A percentile compares a stretch with the other conserved stretches of the same genome.
Conservation (phyloP, 1,140 invertebrate genomes). For the Penaeus japonicus region DNA sequence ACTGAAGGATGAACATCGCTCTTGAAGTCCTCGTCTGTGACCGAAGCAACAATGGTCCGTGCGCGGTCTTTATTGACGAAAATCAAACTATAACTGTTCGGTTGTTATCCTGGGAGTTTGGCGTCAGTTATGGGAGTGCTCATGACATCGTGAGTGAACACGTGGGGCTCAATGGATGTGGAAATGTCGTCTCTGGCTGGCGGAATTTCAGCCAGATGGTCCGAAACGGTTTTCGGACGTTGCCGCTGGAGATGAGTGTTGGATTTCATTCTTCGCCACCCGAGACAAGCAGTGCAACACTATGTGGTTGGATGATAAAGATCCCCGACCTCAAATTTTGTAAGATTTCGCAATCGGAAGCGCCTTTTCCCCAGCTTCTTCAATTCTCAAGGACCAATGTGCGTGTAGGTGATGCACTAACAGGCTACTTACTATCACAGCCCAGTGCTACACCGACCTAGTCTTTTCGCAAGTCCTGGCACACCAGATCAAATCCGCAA, state of each 20-base stretch:
- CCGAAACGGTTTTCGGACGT: background rate
- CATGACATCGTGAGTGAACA: background rate
- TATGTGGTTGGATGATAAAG: background rate
- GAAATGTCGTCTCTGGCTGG: background rate
- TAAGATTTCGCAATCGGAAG: conserved; percentile 1
- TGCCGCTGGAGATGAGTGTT: conserved; percentile 16
- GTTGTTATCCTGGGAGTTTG: conserved; percentile 2
- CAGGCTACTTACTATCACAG: conserved; percentile 26
- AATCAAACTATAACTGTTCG: background rate
- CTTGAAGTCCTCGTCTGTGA: no score
- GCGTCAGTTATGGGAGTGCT: background rate
- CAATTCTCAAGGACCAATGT: conserved; percentile 31
- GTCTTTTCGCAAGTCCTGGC: background rate
- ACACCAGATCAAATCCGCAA: background rate
- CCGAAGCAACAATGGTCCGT: background rate
- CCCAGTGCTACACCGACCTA: conserved; percentile 14
- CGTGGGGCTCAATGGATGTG: background rate
- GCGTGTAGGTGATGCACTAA: conserved; percentile 1
- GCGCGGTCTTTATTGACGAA: background rate
- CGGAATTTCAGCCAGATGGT: conserved; percentile 25
- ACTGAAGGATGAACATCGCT: no score
- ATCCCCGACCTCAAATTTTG: background rate
- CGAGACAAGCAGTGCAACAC: background rate
- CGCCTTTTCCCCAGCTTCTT: conserved; percentile 37
- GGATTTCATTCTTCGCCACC: background rate